These are phyloP conservation scores for Pomacea canaliculata DNA, from an alignment of 2,888 invertebrate species.

Conservation along the genomic window DNA sequence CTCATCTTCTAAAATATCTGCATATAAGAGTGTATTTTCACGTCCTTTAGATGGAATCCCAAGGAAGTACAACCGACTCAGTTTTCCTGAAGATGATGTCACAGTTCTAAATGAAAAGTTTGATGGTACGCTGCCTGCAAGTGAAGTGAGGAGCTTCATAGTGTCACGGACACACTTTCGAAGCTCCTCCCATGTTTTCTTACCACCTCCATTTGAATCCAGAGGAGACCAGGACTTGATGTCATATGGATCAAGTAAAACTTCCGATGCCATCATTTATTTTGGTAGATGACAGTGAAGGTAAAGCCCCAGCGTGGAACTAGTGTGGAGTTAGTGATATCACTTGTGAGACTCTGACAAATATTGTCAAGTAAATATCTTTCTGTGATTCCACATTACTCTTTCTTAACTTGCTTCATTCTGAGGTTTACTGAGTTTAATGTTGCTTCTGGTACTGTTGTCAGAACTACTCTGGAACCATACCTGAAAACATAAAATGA, in stretches of 20 bases:
- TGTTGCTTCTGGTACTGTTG: too few species aligned
- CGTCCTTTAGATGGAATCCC: conserved; percentile 88
- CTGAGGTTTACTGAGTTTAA: too few species aligned
- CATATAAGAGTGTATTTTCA: conserved; percentile 89
- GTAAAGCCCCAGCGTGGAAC: too few species aligned
- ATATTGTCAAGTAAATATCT: too few species aligned
- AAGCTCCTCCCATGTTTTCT: conserved; percentile 66
- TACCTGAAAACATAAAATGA: too few species aligned
- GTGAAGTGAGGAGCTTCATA: conserved; percentile 57
- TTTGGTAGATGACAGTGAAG: too few species aligned
- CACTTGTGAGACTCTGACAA: too few species aligned
- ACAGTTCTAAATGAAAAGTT: conserved; percentile 63
- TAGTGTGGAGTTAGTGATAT: too few species aligned
- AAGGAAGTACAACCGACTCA: conserved; percentile 85
- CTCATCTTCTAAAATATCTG: conserved; percentile 77
- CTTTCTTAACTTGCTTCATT: background rate
- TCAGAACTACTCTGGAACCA: too few species aligned
- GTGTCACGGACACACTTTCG: conserved; percentile 65
- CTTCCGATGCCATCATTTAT: conserved; percentile 48
- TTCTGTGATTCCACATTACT: background rate
- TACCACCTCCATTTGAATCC: conserved; percentile 33
- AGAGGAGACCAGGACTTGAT: conserved; percentile 41
- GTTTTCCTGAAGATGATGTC: conserved; percentile 69
- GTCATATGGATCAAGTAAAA: conserved; percentile 45
- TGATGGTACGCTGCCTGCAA: conserved; percentile 63